phyloP scores from a whole-genome alignment of 2,797 vertebrate species.

The Peromyscus melanophrys region DNA sequence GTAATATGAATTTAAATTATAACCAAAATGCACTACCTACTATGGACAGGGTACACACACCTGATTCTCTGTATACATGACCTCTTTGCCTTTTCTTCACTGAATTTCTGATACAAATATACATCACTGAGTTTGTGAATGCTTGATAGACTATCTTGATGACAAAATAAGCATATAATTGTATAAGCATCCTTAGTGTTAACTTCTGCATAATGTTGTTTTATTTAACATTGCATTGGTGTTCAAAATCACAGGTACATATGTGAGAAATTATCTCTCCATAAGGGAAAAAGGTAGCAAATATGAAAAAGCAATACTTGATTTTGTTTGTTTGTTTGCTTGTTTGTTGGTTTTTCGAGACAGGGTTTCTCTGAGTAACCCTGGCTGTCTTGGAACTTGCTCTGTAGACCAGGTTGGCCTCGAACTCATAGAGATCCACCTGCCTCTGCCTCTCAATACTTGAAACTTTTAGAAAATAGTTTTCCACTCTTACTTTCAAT shows the following conservation, averaged over 20 bases:
- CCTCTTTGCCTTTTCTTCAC: background rate
- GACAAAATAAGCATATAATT: background rate
- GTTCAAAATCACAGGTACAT: background rate
- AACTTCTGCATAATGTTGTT: background rate
- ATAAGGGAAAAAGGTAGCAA: background rate
- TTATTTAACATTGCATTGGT: background rate
- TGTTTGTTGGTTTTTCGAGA: background rate
- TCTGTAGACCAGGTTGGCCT: background rate
- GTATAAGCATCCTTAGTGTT: background rate
- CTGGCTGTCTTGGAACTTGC: background rate
- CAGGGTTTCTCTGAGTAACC: background rate
- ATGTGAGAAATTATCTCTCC: background rate
- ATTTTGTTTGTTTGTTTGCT: background rate
- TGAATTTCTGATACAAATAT: background rate
- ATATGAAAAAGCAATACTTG: background rate
- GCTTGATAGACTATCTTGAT: background rate
- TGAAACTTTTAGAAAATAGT: background rate
- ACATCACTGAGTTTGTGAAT: background rate
- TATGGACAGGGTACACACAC: background rate
- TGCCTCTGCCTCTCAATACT: background rate
- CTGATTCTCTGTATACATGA: background rate
- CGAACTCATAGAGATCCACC: background rate
- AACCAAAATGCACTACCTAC: background rate
- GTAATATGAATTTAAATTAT: conserved; percentile 16
- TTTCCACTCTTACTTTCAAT: background rate